Evolutionary conservation across 2,888 invertebrate species (phyloP), one percentile per base, ranked within the genome.

Genomic region (Drosophila neotestacea): DNA sequence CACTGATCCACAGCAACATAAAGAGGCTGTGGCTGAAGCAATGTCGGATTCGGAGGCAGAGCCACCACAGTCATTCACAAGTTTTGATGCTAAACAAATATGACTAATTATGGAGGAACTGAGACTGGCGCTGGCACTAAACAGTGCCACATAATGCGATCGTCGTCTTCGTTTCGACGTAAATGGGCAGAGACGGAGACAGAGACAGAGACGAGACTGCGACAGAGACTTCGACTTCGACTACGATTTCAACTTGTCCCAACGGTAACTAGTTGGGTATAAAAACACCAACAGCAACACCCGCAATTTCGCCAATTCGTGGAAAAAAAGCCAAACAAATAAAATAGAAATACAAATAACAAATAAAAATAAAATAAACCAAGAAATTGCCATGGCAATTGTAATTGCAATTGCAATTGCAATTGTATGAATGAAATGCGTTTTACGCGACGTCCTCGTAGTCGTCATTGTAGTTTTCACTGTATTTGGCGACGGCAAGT

Each of bases 301-400:
- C 91, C 91, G 91, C 91, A 91, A 91, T 91, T 91, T 91, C 91
- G 91, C 91, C 90, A 90, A 84, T 91, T 91, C 91, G 90, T 81
- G 85, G 91, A 91, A 91, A 91, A 91, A 90, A 83, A 67, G 58
- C 60, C 68, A 64, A 47, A 77, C 39, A 73, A 62, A 54, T 36
- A 30, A 46, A 62, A 62, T 10, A 62, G 4, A 32, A 56, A 52
- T 38, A 61, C 10, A 36, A 54, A 62, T 13, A 62, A 62, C 6
- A 36, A 28, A 75, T 54, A 61, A 38, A 60, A 60, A 63, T 60
- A 60, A 67, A 62, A 47, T 51, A 42, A 64, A 63, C 16, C 9
- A 48, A 48, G 32, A 30, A 70, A 71, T 32, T 36, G 34, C 41
- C 41, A 65, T 65, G 41, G 22, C 22, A 22, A 22, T 3, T 22